A percentile compares a stretch with the other conserved stretches of the same genome.
phyloP scores from a whole-genome alignment of 2,113 vertebrate genomes.

The Naja naja region DNA sequence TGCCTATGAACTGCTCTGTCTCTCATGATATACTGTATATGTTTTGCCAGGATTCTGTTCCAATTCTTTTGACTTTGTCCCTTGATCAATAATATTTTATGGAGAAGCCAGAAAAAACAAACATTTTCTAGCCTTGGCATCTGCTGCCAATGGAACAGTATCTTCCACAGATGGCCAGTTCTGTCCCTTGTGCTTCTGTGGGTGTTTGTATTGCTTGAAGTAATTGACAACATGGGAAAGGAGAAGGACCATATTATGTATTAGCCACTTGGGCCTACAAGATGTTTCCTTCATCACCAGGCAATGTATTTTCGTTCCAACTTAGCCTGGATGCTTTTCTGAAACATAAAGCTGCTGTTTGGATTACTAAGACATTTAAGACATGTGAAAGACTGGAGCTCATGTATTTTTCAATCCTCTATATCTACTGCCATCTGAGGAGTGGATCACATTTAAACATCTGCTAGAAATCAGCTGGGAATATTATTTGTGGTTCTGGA shows the following conservation, averaged over 20 bases:
- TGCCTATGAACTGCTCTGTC: constrained; percentile 34
- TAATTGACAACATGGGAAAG: constrained; percentile 65
- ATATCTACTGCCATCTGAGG: neutral
- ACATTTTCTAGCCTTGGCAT: constrained; percentile 53
- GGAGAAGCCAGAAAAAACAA: constrained; percentile 69
- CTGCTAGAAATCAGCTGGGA: neutral
- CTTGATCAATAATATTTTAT: constrained; percentile 63
- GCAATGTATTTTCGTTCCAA: constrained; percentile 38
- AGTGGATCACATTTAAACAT: neutral
- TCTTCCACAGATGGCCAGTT: constrained; percentile 65
- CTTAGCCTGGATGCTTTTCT: constrained; percentile 23
- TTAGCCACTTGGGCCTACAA: constrained; percentile 60
- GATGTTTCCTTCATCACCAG: constrained; percentile 62
- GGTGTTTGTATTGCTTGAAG: constrained; percentile 54
- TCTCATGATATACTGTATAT: constrained; percentile 32
- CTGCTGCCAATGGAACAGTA: constrained; percentile 66
- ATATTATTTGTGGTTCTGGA: neutral
- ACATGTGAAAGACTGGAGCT: neutral
- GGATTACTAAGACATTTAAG: neutral
- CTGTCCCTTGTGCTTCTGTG: constrained; percentile 61
- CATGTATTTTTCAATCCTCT: neutral
- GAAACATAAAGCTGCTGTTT: constrained; percentile 29
- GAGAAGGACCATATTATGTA: constrained; percentile 48
- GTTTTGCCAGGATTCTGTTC: constrained; percentile 43
- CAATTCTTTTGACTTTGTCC: constrained; percentile 45